Conservation (phyloP, 2,113 vertebrate genomes). For the Onychostoma macrolepis region DNA sequence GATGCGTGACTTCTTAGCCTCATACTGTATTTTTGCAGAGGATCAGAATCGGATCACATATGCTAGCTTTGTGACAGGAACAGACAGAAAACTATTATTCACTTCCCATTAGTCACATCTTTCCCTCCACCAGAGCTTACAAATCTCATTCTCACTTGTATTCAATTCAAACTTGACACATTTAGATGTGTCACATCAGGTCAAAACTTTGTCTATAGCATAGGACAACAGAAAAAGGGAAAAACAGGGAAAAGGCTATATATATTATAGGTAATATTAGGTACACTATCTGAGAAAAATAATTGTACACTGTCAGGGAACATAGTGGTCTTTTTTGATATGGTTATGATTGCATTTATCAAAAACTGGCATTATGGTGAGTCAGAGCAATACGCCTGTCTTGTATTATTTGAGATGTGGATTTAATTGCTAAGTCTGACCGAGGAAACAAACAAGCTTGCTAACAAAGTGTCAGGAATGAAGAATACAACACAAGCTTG, state of each 20-base stretch:
- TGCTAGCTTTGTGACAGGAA: background rate
- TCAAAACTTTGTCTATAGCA: no score
- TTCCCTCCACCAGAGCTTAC: background rate
- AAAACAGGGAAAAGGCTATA: background rate
- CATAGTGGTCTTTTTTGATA: background rate
- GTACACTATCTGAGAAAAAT: background rate
- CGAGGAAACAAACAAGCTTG: constrained; percentile 1
- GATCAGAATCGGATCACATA: background rate
- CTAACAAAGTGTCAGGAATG: constrained; percentile 19
- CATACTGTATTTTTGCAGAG: background rate
- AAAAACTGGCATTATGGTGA: background rate
- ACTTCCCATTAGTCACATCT: background rate
- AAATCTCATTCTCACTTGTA: background rate
- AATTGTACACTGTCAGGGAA: background rate
- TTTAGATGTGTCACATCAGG: background rate
- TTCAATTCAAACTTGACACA: background rate
- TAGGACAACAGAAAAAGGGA: background rate
- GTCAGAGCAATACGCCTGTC: background rate
- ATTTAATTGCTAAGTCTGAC: background rate
- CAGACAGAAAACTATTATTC: background rate
- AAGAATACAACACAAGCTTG: constrained; percentile 17
- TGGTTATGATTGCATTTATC: background rate
- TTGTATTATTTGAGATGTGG: background rate
- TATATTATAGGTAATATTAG: background rate
- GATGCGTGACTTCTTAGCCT: background rate